Evolutionary conservation across 2,113 vertebrate genomes (phyloP), one percentile per base, ranked within the genome.

Genomic region (Dinomys branickii): DNA sequence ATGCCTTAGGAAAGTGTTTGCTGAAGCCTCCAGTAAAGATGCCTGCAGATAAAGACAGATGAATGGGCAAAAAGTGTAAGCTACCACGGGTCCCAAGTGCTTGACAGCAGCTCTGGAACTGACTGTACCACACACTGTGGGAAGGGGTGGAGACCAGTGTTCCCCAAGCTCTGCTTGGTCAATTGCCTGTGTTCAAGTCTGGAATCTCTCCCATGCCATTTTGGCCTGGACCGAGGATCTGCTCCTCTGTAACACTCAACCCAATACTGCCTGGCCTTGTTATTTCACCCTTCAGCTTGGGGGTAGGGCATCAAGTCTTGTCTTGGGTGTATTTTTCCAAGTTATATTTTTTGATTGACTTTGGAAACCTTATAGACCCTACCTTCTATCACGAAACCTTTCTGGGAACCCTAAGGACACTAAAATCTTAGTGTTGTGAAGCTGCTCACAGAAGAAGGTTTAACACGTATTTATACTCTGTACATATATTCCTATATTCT

Each of bases 351-450:
- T 73, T 90, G n/a, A 83, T 77, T 89, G 58, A 41, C 13, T 56
- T 75, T 73, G 77, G 20, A 13, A 14, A 92, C 5, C 7, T 84
- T 22, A 69, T 1, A 41, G 4, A 73, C 73, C 6, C 5, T 73
- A 54, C 65, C 91, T 88, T 4, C 16, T 86, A 41, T 63, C 67
- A 91, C 54, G 85, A 73, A 91, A 44, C 47, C 47, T 50, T 84
- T 61, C 5, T 7, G 50, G 30, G 28, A 77, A 47, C 13, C 28
- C 28, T 77, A 47, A 78, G 44, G 28, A 28, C 7, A 50, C 28
- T 50, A 30, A 78, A 78, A 50, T 78, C 28, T 50, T 6, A 78
- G 44, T 30, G 47, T 17, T 4, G 26, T 30, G 75, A 78, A 50
- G 14, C 44, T 33, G 7, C 7, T 50, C 47, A 50, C 13, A 50